Evolutionary conservation across 2,113 vertebrate genomes (phyloP), one percentile per base, ranked within the genome.

Genomic region (Odontesthes bonariensis): DNA sequence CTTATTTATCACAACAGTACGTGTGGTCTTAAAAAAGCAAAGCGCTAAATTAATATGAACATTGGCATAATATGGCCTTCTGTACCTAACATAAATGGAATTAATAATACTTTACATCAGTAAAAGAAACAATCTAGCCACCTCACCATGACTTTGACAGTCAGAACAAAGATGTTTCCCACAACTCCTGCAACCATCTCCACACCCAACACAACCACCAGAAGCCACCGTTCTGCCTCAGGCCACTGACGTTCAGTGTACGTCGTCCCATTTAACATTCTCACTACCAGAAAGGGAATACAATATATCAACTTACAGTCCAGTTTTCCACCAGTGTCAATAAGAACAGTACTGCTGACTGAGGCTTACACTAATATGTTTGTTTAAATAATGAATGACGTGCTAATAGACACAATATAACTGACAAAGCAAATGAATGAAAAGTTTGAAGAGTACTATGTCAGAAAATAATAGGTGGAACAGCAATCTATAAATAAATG

Each of bases 91-190:
- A 7, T 44, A 55, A 46, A 11, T 65, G 8, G 2, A 52, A 32
- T 40, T 40, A 52, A 32, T 47, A 40, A 19, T 11, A 46, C 51
- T 38, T 76, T 13, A 23, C n/a, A 42, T 12, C 10, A 0, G 17
- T 13, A 13, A 8, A 46, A 51, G 10, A 17, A 75, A 40, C 14
- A 56, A 46, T 8, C 0, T 1, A 35, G 5, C 1, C n/a, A 44
- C 8, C 71, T 72, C 80, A 95, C 93, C 91, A 73, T 86, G 61
- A 86, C 68, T 88, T 94, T 94, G 55, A 93, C 84, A 11, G 92
- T 63, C 12, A 94, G 80, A 57, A 91, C 85, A 6, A 93, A 20
- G 38, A 69, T 63, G 79, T 95, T 95, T 57, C 93, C 94, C 16
- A 90, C 60, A 23, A 94, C 55, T 47, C 93, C 94, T 75, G 93